Percentiles rank a stretch among this genome's conserved stretches.
phyloP scores from a whole-genome alignment of 2,888 invertebrate genomes.

The Priocnemis perturbator region DNA sequence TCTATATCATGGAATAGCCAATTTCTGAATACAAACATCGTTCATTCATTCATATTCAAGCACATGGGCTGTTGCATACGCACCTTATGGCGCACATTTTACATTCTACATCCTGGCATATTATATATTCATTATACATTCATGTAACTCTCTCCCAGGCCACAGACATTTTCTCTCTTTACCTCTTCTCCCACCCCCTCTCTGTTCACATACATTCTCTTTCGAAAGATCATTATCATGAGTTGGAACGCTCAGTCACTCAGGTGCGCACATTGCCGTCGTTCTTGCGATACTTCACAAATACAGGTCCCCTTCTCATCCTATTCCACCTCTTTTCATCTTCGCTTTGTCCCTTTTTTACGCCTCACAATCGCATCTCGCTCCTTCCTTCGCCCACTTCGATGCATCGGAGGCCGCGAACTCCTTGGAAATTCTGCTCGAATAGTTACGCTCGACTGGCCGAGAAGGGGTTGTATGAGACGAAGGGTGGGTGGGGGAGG shows the following conservation, averaged over 20 bases:
- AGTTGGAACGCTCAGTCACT: background rate
- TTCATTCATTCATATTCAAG: too few relatives aligned
- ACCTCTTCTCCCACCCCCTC: too few relatives aligned
- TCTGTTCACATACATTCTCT: background rate
- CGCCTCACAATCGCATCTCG: slow-evolving; percentile 16
- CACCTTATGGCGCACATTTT: too few relatives aligned
- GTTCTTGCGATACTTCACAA: background rate
- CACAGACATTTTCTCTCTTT: too few relatives aligned
- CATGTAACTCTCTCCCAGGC: too few relatives aligned
- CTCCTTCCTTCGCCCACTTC: slow-evolving; percentile 36
- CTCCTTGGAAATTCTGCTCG: slow-evolving; percentile 58
- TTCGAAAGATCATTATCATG: slow-evolving; percentile 1
- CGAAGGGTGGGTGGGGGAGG: slow-evolving; percentile 4
- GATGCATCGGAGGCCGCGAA: slow-evolving; percentile 36
- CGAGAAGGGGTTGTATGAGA: slow-evolving; percentile 17
- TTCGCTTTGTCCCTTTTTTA: background rate
- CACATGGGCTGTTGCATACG: too few relatives aligned
- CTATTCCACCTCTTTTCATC: background rate
- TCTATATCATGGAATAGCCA: too few relatives aligned
- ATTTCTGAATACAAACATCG: too few relatives aligned
- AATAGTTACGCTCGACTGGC: slow-evolving; percentile 44
- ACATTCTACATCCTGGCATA: too few relatives aligned
- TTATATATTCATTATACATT: background rate
- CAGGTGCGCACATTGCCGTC: background rate
- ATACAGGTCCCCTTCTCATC: background rate